Evolutionary conservation across 1,140 invertebrate species (phyloP), one percentile per base, ranked within the genome.

Genomic region (Akabosia matsudoensis): DNA sequence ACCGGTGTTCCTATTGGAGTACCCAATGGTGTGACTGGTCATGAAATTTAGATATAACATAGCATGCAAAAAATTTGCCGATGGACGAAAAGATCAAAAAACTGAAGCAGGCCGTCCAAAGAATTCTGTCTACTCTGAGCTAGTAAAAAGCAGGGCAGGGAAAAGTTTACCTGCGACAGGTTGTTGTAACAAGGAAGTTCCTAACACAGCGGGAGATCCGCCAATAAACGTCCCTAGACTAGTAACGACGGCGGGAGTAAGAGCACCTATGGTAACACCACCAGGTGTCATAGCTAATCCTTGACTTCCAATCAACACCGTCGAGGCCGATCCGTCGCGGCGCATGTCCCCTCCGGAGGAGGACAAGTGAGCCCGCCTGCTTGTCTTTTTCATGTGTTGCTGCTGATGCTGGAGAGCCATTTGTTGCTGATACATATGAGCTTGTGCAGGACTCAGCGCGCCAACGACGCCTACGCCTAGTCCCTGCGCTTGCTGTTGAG

Each of bases 371-470:
- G 80, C 80, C 34, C 83, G 80, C 72, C 85, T 83, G 71, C 83
- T 82, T 70, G 85, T 84, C 80, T 87, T 87, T 78, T 85, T 86
- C 33, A 86, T 78, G 76, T 86, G 85, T 77, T 85, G 84, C 70
- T 83, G 82, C 78, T 85, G 84, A 72, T 86, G 85, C 73, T 85
- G 85, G n/a, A 86, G 79, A 73, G 86, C 85, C 84, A 85, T 86
- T 77, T 86, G 84, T 75, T 85, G 84, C 77, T 86, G 85, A 79
- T 86, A 85, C 84, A 85, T 85, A 76, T 84, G 84, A 67, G 85
- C 84, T 76, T 86, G 85, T 51, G 86, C 84, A 34, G 85, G 85
- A 45, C 77, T 76, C 74, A 83, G 24, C 28, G 73, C 78, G n/a
- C 78, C 75, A 0, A 78, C 78, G 22, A 80, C 74, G 73, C 78